Evolutionary conservation across 2,113 vertebrate genomes (phyloP), one percentile per base, ranked within the genome.

Genomic region (Genyomyrus donnyi): DNA sequence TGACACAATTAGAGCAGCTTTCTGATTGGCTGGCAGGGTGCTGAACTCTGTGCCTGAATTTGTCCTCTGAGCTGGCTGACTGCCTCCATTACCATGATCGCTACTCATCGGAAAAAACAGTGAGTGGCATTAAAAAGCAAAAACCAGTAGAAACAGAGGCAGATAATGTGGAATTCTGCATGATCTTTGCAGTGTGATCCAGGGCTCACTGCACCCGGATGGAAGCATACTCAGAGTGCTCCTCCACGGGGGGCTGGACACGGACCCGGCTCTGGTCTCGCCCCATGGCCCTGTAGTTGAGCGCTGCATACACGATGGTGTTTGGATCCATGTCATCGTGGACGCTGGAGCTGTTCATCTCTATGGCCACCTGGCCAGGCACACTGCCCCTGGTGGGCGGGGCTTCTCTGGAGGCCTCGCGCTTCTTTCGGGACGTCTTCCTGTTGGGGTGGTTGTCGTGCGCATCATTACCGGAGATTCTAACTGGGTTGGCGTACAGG

Each of bases 201-300:
- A 48, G 85, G 13, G 5, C 6, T 84, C 77, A 89, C 31, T 48
- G 52, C 31, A 90, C 5, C 31, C 90, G 48, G 62, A 90, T 88
- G 39, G 90, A 86, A 45, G 90, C 90, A 27, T 90, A 90, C 39
- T 90, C 90, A 1, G 90, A 88, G 11, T 87, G 45, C 17, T 88
- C 85, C 46, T 88, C 86, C 62, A 80, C 31, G 0, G 48, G 62
- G 46, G 45, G 15, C 19, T 39, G 24, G 19, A 15, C 8, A 24
- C 31, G 10, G 13, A 10, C 66, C 5, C 6, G 70, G 35, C 3
- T 42, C 5, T 42, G 48, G 35, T 49, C 35, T 17, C 86, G 27
- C 27, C 86, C 70, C 21, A 6, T n/a, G 35, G 48, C 74, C 27
- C 77, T 42, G 24, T 90, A 66, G 66, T 83, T 90, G 46, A 90